Base-by-base conservation (phyloP, 2,113 vertebrate genomes). In the Onychostruthus taczanowskii region DNA sequence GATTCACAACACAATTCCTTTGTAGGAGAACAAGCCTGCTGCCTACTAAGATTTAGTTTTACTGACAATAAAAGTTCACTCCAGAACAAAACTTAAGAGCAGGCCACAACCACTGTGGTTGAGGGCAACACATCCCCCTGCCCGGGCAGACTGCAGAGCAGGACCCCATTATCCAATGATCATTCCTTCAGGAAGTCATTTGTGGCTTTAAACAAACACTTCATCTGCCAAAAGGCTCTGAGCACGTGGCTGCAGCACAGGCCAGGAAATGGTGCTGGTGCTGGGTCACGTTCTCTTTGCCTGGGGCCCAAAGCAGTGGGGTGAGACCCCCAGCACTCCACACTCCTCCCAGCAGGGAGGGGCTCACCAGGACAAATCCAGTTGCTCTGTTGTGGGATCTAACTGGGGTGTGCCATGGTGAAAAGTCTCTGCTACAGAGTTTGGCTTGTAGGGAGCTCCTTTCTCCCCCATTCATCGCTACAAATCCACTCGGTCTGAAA, bases 161-260 rank as follows among this genome's bases (percentile, higher is more conserved):
- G 66, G 81, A 87, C 93, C 74, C 56, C 31, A 8, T 82, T 78
- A 72, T 50, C 84, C 87, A 82, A 11, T 14, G 47, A 81, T 89
- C 23, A 2, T 87, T 75, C 78, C 69, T 93, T 64, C 87, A 89
- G 44, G 90, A 86, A 63, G 21, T 50, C 66, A 79, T 91, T 81
- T 94, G 96, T 79, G 95, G 84, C 74, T 94, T 94, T 89, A 91
- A 93, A 74, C 70, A 93, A 95, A 86, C 47, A 85, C 3, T 80
- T 41, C 23, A 13, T 53, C 85, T 92, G 90, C 94, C 92, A 96
- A 53, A 85, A 76, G 47, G 63, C 50, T 82, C 7, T 2, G 39
- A 93, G 85, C 70, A 53, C 11, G 6, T 49, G 75, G 41, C 24
- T 90, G 58, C 28, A 73, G 79, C 70, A 33, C 14, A 83, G 41